These are phyloP conservation scores for Oscarella lobularis DNA, from an alignment of 37 sponge, comb jelly and placozoan species.

Conservation along the genomic window DNA sequence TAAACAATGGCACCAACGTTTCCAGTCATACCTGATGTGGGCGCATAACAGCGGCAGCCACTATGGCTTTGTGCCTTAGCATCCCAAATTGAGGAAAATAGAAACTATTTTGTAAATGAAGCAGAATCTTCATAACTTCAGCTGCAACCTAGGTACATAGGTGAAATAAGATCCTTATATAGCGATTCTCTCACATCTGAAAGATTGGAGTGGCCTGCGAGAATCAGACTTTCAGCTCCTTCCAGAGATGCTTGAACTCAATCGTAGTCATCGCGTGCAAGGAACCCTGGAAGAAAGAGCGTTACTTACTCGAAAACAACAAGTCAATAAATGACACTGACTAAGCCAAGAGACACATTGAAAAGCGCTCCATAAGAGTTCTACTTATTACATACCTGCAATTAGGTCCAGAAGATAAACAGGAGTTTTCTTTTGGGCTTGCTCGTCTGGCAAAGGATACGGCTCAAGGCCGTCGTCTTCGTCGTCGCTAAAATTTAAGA, in stretches of 20 bases:
- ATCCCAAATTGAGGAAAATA: conserved; percentile 17
- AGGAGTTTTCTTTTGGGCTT: background rate
- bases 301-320: too few relatives aligned
- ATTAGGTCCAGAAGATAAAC: background rate
- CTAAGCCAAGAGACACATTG: background rate
- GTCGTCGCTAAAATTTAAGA: background rate
- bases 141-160: conserved; percentile 49
- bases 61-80: conserved; percentile 25
- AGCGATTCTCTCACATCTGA: conserved; percentile 16
- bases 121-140: conserved; percentile 51
- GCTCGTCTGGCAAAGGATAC: conserved; percentile 50
- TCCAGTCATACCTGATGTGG: conserved; percentile 49
- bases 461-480: conserved; percentile 61
- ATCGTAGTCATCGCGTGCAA: conserved; percentile 17
- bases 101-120: conserved; percentile 38
- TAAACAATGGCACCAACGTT: too few relatives aligned
- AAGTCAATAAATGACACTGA: background rate
- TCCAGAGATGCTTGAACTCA: conserved; percentile 26
- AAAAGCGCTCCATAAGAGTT: too few relatives aligned
- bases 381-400: background rate
- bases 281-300: conserved; percentile 8
- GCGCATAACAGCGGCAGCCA: conserved; percentile 30
- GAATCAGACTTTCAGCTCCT: conserved; percentile 20
- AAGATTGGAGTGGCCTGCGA: conserved; percentile 30
- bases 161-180: background rate